Evolutionary conservation across 2,888 invertebrate genomes (phyloP).

Genomic region (Nemotelus pantherinus): DNA sequence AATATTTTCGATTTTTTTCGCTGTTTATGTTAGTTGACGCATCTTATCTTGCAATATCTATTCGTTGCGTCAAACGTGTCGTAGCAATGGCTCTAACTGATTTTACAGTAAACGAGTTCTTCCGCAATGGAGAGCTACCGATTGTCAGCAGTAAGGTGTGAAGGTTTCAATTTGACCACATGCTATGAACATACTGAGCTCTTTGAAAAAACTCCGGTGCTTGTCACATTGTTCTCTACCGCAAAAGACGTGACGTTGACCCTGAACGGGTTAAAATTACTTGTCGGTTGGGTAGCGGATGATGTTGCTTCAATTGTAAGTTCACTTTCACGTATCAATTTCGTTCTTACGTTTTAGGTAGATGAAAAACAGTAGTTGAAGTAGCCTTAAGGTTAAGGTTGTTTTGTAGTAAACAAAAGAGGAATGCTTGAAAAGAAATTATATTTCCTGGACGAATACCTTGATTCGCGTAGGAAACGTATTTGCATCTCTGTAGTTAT

Average conservation of each 20-base stretch:
- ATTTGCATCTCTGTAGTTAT: too few relatives aligned
- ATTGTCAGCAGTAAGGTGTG: not conserved
- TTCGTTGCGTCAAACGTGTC: too few relatives aligned
- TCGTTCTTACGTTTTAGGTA: not conserved
- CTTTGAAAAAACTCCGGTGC: not conserved
- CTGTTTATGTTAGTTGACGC: constrained; percentile 3
- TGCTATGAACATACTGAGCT: not conserved
- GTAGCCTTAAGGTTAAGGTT: too few relatives aligned
- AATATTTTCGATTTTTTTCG: not conserved
- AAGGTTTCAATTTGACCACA: not conserved
- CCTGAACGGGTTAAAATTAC: constrained; percentile 20
- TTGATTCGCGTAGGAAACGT: too few relatives aligned
- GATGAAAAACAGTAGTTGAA: not conserved
- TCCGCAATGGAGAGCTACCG: constrained; percentile 31
- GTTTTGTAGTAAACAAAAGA: too few relatives aligned
- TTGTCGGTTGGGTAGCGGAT: not conserved
- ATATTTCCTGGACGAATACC: too few relatives aligned
- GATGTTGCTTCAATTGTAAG: constrained; percentile 2
- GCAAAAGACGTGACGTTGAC: constrained; percentile 14
- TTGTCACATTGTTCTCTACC: too few relatives aligned
- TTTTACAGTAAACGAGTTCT: constrained; percentile 25
- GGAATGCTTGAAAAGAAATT: too few relatives aligned
- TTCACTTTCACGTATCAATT: constrained; percentile 5
- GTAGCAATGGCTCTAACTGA: constrained; percentile 32
- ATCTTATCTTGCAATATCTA: too few relatives aligned